phyloP scores from a whole-genome alignment of 2,888 invertebrate species.

The Chymomyza amoena region DNA sequence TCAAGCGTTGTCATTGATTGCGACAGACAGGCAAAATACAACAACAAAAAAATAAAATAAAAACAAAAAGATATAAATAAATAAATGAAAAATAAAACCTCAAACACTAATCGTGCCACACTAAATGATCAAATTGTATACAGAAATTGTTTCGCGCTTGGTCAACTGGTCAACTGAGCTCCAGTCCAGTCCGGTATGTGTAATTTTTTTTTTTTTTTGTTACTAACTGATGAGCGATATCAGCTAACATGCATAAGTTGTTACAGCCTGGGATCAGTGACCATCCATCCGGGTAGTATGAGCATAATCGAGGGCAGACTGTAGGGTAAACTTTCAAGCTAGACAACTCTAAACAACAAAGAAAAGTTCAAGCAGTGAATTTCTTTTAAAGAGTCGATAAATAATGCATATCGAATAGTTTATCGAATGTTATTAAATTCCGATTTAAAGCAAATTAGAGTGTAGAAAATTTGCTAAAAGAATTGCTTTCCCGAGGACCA shows the following conservation, averaged over 20 bases:
- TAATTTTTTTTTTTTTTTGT: no score
- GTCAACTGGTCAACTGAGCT: neutral
- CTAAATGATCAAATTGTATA: slow-evolving; percentile 51
- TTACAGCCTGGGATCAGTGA: neutral
- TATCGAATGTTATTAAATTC: no score
- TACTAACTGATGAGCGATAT: slow-evolving; percentile 36
- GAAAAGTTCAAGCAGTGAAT: no score
- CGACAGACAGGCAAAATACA: slow-evolving; percentile 39
- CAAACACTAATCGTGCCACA: slow-evolving; percentile 59
- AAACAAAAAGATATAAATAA: neutral
- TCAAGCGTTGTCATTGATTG: slow-evolving; percentile 43
- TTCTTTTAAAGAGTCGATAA: no score
- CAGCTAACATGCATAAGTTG: slow-evolving; percentile 29
- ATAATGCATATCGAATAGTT: no score
- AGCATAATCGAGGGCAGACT: no score
- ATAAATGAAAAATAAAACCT: neutral
- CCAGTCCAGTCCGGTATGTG: neutral
- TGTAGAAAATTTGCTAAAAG: no score
- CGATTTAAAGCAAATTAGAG: no score
- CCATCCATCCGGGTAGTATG: neutral
- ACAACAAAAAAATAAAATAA: no score
- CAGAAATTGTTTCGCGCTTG: slow-evolving; percentile 38
- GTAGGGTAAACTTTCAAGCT: no score
- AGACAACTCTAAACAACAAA: no score
- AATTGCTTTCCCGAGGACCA: no score